A percentile compares a stretch with the other conserved stretches of the same genome.
phyloP scores from a whole-genome alignment of 2,113 vertebrate genomes.

The Xiphorhynchus elegans region DNA sequence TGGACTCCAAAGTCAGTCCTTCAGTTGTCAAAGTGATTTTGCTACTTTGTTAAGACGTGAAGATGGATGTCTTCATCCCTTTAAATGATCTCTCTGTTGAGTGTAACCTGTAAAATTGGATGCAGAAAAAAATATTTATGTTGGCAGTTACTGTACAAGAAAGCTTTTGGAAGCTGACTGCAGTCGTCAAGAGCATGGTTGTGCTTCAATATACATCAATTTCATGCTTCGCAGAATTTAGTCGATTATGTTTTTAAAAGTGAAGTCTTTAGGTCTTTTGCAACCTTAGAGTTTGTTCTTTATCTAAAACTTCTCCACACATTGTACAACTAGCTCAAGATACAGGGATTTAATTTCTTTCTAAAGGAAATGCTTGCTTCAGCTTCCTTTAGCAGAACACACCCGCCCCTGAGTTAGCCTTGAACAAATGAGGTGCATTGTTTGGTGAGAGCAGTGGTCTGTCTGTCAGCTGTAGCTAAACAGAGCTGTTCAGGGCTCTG shows the following conservation, averaged over 20 bases:
- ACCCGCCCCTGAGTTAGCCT: not conserved
- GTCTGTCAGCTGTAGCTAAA: not conserved
- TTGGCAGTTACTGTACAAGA: not conserved
- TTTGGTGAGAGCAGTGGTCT: not conserved
- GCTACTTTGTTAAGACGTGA: not conserved
- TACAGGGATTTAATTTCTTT: not conserved
- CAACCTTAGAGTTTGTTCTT: fast-evolving
- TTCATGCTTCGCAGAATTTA: not conserved
- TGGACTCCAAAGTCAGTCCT: not conserved
- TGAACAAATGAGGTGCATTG: not conserved
- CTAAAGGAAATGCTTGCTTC: not conserved
- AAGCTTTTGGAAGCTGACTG: not conserved
- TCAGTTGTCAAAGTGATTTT: not conserved
- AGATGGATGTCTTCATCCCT: not conserved
- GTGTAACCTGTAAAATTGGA: not conserved
- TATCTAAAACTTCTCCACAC: not conserved
- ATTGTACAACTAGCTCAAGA: not conserved
- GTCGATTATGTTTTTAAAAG: not conserved
- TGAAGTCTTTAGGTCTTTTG: not conserved
- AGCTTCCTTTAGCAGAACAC: not conserved
- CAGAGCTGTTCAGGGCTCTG: not conserved
- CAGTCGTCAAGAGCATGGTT: not conserved
- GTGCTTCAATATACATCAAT: not conserved
- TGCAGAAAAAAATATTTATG: not conserved
- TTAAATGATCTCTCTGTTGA: not conserved